Percentiles rank a stretch among this genome's conserved stretches.
phyloP scores from a whole-genome alignment of 2,797 vertebrate genomes.

The Sebastes kiyomatsui region DNA sequence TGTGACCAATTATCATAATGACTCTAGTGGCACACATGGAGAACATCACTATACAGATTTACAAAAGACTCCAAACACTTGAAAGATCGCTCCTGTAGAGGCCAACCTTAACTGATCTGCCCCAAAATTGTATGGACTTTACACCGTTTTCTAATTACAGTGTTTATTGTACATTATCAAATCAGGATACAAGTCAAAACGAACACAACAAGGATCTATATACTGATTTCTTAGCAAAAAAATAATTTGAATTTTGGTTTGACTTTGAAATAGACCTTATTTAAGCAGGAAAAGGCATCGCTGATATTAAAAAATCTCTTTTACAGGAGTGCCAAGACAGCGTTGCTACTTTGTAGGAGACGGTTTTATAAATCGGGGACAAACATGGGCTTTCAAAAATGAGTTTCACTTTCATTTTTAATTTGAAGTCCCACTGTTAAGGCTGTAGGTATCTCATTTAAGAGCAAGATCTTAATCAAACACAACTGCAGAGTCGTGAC shows the following conservation, averaged over 20 bases:
- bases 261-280: not conserved
- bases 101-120: not conserved
- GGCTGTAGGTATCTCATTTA: not conserved
- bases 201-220: not conserved
- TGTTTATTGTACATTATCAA: not conserved
- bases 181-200: not conserved
- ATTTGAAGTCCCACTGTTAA: not conserved
- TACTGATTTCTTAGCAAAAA: not conserved
- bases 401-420: not conserved
- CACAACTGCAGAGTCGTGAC: not conserved
- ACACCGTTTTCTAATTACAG: not conserved
- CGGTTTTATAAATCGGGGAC: not conserved
- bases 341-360: not conserved
- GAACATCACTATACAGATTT: not conserved
- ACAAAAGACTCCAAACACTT: not conserved
- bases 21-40: conserved; percentile 15
- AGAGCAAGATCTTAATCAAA: not conserved
- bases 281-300: not conserved
- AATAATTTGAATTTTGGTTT: too few species aligned
- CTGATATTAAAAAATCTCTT: not conserved
- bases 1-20: conserved; percentile 48
- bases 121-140: not conserved
- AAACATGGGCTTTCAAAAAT: not conserved
- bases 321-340: not conserved
- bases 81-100: not conserved